Evolutionary conservation across 2,888 invertebrate species (phyloP), one percentile per base, ranked within the genome.

Genomic region (Penaeus monodon): DNA sequence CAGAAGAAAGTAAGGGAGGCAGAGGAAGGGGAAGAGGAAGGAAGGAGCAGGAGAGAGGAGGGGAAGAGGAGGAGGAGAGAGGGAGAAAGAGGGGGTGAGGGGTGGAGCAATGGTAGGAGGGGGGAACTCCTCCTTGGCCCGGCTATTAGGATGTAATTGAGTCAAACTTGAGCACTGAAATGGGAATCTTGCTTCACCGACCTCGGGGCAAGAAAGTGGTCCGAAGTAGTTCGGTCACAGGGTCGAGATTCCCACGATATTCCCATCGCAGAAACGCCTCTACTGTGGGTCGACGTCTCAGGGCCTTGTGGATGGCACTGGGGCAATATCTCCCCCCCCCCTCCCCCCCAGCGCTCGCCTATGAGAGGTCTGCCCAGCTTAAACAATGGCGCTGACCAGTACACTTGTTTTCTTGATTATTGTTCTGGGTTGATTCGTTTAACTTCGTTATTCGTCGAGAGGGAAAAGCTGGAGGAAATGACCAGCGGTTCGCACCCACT

Each of bases 121-220:
- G 29, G 63, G 63, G 27, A 64, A 22, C 70, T 70, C 70, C 70
- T 70, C 78, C 84, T 76, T 63, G 63, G 68, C 44, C 29, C 27
- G 29, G 78, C 84, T 84, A 78, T 84, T 84, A 84, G 78, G 78
- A 33, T 77, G 84, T 84, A 84, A 84, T 84, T 84, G 84, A 84
- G 84, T 84, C 84, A 84, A 84, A 84, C 84, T 84, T 78, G 84
- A 84, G 84, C 84, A 49, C 78, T 84, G 84, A 84, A 84, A 84
- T 84, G 84, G 84, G 68, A 68, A 66, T 84, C 84, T 78, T 84
- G 68, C 76, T 63, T 84, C 68, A 78, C 77, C 14, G 57, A 49
- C 81, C n/a, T 78, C 24, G 64, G 70, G 29, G 63, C 33, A 63
- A 70, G 68, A 79, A 29, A 33, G 68, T 8, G 22, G 68, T n/a